A percentile compares a stretch with the other conserved stretches of the same genome.
These are phyloP conservation scores for Trichonephila clavata DNA, from an alignment of 1,140 invertebrate species.

Conservation along the genomic window DNA sequence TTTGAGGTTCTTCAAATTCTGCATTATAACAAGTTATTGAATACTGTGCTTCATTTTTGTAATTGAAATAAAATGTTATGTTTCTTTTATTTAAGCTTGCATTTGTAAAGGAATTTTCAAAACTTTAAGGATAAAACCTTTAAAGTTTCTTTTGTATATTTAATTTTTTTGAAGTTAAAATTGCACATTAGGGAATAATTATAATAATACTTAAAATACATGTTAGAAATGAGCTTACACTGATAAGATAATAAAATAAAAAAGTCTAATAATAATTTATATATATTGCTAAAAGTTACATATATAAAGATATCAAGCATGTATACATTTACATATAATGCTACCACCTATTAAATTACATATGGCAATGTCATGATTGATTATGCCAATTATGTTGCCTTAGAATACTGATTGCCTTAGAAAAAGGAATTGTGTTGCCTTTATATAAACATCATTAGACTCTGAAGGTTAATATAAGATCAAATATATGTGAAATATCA, in stretches of 20 bases:
- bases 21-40: too few species aligned
- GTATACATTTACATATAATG: too few species aligned
- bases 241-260: not conserved
- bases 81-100: too few species aligned
- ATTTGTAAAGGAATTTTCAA: too few species aligned
- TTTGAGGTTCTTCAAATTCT: too few species aligned
- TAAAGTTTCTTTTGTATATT: too few species aligned
- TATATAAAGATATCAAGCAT: not conserved
- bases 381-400: slow-evolving; percentile 46
- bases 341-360: not conserved
- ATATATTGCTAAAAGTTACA: not conserved
- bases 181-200: too few species aligned
- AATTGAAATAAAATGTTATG: too few species aligned
- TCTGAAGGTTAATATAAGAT: slow-evolving; percentile 12
- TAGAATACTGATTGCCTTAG: slow-evolving; percentile 49
- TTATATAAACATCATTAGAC: slow-evolving; percentile 30
- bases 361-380: not conserved
- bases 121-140: too few species aligned
- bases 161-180: too few species aligned
- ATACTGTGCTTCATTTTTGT: too few species aligned
- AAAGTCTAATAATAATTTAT: not conserved
- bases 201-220: not conserved
- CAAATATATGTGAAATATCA: not conserved
- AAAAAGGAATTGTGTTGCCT: slow-evolving; percentile 48
- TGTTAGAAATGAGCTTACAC: slow-evolving; percentile 2